Conservation (phyloP, 2,797 vertebrate genomes). For the Hippopotamyrus pictus region DNA sequence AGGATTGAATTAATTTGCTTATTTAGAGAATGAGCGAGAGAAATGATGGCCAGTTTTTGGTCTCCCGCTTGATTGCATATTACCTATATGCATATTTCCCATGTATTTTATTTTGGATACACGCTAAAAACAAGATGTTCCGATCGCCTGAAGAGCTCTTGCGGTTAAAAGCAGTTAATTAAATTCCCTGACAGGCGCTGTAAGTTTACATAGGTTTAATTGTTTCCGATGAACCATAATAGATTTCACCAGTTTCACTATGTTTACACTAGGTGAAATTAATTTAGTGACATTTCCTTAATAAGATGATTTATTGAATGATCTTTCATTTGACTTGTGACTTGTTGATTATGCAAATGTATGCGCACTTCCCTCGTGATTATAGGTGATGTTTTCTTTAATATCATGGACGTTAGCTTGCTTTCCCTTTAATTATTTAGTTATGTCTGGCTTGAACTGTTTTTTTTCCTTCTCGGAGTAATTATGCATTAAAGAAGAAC, state of each 20-base stretch:
- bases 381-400: background rate
- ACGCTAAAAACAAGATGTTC: background rate
- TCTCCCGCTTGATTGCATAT: background rate
- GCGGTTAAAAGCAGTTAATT: background rate
- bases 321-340: background rate
- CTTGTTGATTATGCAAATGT: background rate
- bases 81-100: background rate
- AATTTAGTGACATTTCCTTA: background rate
- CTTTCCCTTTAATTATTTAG: background rate
- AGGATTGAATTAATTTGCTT: background rate
- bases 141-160: background rate
- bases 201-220: background rate
- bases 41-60: background rate
- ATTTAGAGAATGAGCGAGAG: background rate
- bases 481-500: background rate
- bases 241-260: background rate
- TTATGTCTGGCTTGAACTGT: background rate
- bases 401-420: background rate
- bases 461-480: background rate
- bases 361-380: background rate
- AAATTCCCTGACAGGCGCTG: background rate
- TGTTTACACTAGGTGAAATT: background rate
- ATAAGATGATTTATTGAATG: background rate
- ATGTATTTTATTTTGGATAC: background rate
- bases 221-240: background rate